Base-by-base conservation (phyloP, 2,888 invertebrate genomes). In the Mimumesa dahlbomi region DNA sequence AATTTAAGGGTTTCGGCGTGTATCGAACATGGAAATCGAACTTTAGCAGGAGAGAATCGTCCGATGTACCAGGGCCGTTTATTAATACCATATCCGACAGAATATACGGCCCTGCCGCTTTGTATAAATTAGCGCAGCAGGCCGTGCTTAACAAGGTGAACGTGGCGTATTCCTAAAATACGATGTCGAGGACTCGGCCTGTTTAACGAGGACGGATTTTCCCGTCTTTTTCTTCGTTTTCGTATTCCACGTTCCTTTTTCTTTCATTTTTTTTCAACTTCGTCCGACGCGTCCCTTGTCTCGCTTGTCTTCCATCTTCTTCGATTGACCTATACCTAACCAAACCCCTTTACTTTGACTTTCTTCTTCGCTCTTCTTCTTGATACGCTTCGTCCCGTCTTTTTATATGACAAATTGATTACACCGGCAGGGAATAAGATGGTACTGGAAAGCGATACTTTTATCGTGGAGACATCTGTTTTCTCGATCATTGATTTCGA, bases 111-210 rank as follows among this genome's bases (percentile, higher is more conserved):
- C 40, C 40, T 5, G 49, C n/a, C 56, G 52, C 70, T 76, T 79
- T 77, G 73, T 79, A 73, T 52, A 66, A 76, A 76, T 77, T 77
- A 79, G 77, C 54, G 70, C 79, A 73, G 42, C 62, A 48, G 50
- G 48, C 59, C 79, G 70, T 77, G 49, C 42, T 70, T 76, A 76
- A 76, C 63, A 63, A 68, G 75, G 49, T 63, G 57, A 58, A 52
- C 64, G 49, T 56, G 63, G 46, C 61, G 43, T 61, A 38, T 50
- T 59, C 43, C 53, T 65, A 61, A 62, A 61, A 53, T 49, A 62
- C 48, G 54, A 63, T 67, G 73, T 74, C 77, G 46, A 70, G 65
- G 54, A 62, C 21, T 36, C 46, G 53, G 16, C 45, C 62, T 38
- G 45, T 13, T 49, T 61, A 70, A 77, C 66, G 57, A 73, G 59